phyloP scores from a whole-genome alignment of 2,888 invertebrate genomes.

The Amaurobius ferox region DNA sequence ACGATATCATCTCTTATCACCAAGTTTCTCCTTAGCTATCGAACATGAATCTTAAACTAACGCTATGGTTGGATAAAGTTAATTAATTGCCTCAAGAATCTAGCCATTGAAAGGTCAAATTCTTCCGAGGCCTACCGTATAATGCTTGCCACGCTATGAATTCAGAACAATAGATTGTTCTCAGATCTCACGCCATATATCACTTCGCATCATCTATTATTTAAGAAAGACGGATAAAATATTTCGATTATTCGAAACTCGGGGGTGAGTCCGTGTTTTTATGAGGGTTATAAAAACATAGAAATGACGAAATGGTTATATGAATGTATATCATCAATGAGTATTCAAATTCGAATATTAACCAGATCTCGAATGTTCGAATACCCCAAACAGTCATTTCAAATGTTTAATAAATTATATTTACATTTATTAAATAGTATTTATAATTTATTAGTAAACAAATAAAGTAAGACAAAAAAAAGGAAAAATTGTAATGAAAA shows the following conservation, averaged over 20 bases:
- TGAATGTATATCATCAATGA: no score
- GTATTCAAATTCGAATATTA: no score
- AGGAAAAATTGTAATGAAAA: no score
- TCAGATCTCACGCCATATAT: not conserved
- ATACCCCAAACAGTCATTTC: no score
- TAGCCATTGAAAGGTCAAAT: not conserved
- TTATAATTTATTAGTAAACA: no score
- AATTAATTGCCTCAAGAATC: not conserved
- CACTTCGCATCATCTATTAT: not conserved
- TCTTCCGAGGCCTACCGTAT: not conserved
- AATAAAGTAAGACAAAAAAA: no score
- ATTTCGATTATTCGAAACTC: not conserved
- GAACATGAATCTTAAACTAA: not conserved
- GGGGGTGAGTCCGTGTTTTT: no score
- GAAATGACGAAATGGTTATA: no score
- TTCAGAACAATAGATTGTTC: not conserved
- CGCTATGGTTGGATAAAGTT: slow-evolving; percentile 7
- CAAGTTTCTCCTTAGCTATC: not conserved
- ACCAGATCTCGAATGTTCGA: no score
- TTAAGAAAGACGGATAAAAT: not conserved
- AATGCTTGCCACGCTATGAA: not conserved
- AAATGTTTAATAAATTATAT: no score
- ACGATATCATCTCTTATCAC: not conserved
- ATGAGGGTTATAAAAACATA: no score
- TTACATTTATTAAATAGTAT: no score